phyloP scores from a whole-genome alignment of 2,797 vertebrate genomes.

The Sebastes kiyomatsui region DNA sequence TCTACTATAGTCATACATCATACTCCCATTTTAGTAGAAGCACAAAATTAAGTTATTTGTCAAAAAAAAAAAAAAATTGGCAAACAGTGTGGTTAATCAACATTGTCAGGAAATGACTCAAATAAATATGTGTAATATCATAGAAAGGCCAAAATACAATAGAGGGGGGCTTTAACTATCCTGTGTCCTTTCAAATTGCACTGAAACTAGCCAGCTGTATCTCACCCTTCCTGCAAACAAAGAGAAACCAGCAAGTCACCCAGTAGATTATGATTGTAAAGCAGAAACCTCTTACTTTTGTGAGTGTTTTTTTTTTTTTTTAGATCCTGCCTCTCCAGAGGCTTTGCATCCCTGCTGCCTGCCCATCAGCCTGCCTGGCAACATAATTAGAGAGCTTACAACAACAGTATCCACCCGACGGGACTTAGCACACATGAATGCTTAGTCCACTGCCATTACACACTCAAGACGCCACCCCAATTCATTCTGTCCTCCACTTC shows the following conservation, averaged over 20 bases:
- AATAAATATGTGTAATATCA: too few relatives aligned
- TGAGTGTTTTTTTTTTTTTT: background rate
- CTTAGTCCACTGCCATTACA: conserved; percentile 46
- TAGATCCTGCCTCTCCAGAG: conserved; percentile 4
- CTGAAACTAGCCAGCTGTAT: background rate
- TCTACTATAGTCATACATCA: too few relatives aligned
- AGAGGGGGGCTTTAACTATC: too few relatives aligned
- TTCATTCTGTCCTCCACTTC: conserved; percentile 53
- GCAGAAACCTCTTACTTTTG: background rate
- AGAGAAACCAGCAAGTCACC: background rate
- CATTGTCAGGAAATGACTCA: too few relatives aligned
- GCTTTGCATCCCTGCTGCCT: conserved; percentile 23
- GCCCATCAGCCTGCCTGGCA: conserved; percentile 68
- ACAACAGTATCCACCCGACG: conserved; percentile 48
- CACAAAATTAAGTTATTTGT: too few relatives aligned
- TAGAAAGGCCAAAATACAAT: too few relatives aligned
- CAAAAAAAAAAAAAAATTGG: too few relatives aligned
- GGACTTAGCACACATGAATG: conserved; percentile 63
- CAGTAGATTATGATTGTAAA: background rate
- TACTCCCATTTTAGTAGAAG: too few relatives aligned
- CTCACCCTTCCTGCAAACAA: background rate
- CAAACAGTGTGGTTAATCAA: too few relatives aligned
- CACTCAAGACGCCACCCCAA: conserved; percentile 42
- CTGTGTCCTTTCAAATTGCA: background rate
- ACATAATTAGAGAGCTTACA: conserved; percentile 74